phyloP scores from a whole-genome alignment of 2,888 invertebrate genomes.

The Chrysolina oricalcia region DNA sequence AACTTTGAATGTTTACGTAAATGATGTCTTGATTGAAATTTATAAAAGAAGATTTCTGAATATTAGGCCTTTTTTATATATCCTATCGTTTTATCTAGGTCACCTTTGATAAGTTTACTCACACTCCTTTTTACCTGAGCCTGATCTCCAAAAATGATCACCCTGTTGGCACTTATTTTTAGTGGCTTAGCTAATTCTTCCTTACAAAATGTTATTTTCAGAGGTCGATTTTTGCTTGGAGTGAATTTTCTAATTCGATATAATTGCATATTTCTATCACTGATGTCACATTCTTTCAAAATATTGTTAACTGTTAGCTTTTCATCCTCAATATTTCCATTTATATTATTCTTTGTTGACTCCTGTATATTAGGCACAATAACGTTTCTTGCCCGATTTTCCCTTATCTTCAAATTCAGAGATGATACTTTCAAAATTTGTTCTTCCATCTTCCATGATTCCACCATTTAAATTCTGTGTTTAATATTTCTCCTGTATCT shows the following conservation, averaged over 20 bases:
- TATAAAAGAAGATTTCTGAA: constrained; percentile 19
- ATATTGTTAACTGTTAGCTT: constrained; percentile 16
- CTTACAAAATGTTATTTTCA: constrained; percentile 9
- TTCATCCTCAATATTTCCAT: constrained; percentile 2
- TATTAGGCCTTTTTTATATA: constrained; percentile 23
- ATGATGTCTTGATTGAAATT: too few relatives aligned
- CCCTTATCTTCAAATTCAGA: constrained; percentile 14
- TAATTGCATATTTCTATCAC: constrained; percentile 9
- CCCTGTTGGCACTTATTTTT: constrained; percentile 12
- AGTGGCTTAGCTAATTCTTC: constrained; percentile 9
- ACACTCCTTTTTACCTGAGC: constrained; percentile 5
- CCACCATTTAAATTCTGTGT: constrained; percentile 6
- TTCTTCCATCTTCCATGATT: constrained; percentile 5
- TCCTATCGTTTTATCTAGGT: too few relatives aligned
- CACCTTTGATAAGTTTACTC: background rate
- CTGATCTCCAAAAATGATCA: constrained; percentile 20
- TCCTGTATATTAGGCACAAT: constrained; percentile 22
- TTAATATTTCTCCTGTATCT: constrained; percentile 20
- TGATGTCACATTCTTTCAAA: background rate
- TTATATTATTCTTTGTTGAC: background rate
- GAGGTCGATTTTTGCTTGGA: constrained; percentile 5
- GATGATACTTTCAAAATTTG: constrained; percentile 11
- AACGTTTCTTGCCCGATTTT: constrained; percentile 19
- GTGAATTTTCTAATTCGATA: constrained; percentile 18
- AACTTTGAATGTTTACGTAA: constrained; percentile 13